Evolutionary conservation across 2,797 vertebrate species (phyloP).

Genomic region (Perdix hodgsoniae): DNA sequence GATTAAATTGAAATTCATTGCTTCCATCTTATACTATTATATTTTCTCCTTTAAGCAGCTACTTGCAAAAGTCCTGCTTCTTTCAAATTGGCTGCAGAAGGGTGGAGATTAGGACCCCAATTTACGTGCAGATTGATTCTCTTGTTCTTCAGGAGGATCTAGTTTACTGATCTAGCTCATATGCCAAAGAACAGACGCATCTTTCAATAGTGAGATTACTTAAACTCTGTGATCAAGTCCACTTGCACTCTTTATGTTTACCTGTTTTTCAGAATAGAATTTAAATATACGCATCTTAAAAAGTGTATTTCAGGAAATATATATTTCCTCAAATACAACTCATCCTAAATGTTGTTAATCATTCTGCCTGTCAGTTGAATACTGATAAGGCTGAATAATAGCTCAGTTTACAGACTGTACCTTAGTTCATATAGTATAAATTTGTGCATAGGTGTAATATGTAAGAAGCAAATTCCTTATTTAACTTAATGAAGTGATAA

Average conservation of each 20-base stretch:
- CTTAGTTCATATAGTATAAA: not conserved
- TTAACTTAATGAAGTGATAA: not conserved
- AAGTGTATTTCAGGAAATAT: not conserved
- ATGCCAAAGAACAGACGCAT: not conserved
- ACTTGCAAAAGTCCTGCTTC: not conserved
- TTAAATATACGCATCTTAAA: not conserved
- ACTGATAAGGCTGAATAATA: not conserved
- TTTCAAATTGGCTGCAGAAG: not conserved
- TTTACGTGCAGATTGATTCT: not conserved
- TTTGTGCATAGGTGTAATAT: no score
- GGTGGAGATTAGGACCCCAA: not conserved
- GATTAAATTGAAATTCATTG: not conserved
- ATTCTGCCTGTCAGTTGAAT: fast-evolving
- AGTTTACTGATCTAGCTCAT: not conserved
- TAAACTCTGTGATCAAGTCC: not conserved
- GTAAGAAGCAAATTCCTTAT: not conserved
- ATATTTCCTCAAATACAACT: not conserved
- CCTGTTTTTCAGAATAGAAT: not conserved
- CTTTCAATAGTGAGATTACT: not conserved
- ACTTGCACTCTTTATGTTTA: not conserved
- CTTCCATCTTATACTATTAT: not conserved
- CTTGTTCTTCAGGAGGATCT: not conserved
- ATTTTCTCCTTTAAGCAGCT: not conserved
- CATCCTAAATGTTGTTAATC: not conserved
- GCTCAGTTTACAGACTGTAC: not conserved